Percentiles rank a stretch among this genome's conserved stretches.
phyloP scores from a whole-genome alignment of 2,888 invertebrate genomes.

The Heliconius ethilla region DNA sequence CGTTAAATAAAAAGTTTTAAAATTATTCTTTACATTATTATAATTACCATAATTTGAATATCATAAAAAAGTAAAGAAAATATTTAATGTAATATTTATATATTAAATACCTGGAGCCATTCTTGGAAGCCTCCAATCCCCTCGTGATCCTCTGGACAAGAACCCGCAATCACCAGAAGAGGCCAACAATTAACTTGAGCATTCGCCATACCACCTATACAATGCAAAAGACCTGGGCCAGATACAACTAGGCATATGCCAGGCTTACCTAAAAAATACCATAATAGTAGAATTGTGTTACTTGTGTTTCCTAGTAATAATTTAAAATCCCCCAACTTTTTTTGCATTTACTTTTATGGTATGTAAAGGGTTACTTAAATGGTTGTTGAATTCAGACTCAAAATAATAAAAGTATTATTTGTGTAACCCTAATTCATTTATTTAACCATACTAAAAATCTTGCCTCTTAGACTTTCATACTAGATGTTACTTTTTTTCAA shows the following conservation, averaged over 20 bases:
- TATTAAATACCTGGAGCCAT: conserved; percentile 87
- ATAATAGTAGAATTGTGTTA: not conserved
- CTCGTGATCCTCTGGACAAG: conserved; percentile 95
- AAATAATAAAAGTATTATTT: too few relatives aligned
- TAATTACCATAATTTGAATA: not conserved
- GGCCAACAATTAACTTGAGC: conserved; percentile 99
- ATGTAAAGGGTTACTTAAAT: too few relatives aligned
- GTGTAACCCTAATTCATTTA: too few relatives aligned
- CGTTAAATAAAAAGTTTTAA: not conserved
- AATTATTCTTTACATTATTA: not conserved
- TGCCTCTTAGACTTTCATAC: too few relatives aligned
- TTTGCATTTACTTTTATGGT: too few relatives aligned
- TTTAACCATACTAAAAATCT: too few relatives aligned
- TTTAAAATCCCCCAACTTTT: too few relatives aligned
- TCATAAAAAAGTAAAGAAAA: not conserved
- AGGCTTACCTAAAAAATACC: conserved; percentile 83
- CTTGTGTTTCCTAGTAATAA: too few relatives aligned
- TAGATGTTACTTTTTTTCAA: too few relatives aligned
- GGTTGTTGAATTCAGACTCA: too few relatives aligned
- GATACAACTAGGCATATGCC: conserved; percentile 96
- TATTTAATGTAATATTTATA: not conserved
- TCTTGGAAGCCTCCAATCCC: conserved; percentile 98
- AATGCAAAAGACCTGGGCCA: conserved; percentile 96
- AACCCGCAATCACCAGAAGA: conserved; percentile 94
- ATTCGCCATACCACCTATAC: conserved; percentile 97